These are phyloP conservation scores for Micrastur ruficollis DNA, from an alignment of 2,797 vertebrate genomes.

Conservation along the genomic window DNA sequence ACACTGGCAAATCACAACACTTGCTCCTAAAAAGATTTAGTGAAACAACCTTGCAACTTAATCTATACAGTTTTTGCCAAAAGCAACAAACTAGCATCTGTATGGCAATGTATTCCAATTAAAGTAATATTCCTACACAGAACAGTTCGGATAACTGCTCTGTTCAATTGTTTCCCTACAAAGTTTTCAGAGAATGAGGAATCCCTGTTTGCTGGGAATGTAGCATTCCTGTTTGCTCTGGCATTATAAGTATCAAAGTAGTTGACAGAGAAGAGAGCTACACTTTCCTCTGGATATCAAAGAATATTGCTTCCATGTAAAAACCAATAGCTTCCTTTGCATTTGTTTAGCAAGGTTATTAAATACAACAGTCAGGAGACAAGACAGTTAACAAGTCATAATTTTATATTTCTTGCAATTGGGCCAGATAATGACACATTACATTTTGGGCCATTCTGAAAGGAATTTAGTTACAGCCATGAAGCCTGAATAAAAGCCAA, in stretches of 20 bases:
- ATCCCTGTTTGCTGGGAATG: neutral
- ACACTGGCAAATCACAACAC: neutral
- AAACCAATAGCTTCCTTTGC: neutral
- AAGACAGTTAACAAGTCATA: neutral
- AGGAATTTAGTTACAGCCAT: neutral
- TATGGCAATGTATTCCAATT: neutral
- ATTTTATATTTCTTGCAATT: neutral
- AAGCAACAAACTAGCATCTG: neutral
- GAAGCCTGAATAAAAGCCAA: neutral
- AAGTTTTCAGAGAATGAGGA: neutral
- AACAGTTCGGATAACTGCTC: neutral
- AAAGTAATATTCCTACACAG: neutral
- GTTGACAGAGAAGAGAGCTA: neutral
- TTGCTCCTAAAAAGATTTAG: neutral
- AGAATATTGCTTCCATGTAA: neutral
- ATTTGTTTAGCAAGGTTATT: neutral
- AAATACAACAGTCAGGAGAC: neutral
- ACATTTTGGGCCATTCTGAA: neutral
- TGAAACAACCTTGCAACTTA: neutral
- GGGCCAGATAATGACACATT: neutral
- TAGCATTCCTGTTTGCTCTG: neutral
- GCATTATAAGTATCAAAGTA: accelerated
- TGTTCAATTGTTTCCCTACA: neutral
- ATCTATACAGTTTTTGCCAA: neutral
- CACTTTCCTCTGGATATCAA: neutral